These are phyloP conservation scores for Pocillopora damicornis DNA, from an alignment of 64 coral and sea anemone species.

Conservation along the genomic window DNA sequence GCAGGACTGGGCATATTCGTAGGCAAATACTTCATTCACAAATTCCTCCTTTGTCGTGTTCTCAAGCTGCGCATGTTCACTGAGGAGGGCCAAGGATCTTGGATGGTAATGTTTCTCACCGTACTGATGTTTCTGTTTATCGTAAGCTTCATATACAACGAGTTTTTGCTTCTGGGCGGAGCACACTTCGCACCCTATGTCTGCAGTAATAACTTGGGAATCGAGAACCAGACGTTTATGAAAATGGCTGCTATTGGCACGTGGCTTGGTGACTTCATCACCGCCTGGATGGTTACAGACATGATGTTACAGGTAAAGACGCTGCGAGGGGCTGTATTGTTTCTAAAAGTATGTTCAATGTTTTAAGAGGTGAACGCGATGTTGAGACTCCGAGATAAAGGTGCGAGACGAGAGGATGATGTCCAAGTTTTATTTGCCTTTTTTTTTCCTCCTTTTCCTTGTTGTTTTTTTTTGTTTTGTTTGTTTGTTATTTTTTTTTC, in stretches of 20 bases:
- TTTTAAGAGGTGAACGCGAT: neutral
- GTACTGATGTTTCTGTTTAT: constrained; percentile 60
- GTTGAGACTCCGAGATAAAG: no score
- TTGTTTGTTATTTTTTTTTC: no score
- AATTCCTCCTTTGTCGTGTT: constrained; percentile 75
- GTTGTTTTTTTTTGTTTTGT: no score
- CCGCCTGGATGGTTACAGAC: constrained; percentile 91
- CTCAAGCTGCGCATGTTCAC: constrained; percentile 77
- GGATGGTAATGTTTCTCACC: constrained; percentile 90
- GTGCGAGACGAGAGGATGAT: no score
- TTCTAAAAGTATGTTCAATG: neutral
- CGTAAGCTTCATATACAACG: constrained; percentile 81
- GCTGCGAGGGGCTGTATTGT: no score
- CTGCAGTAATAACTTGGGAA: constrained; percentile 73
- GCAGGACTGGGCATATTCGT: constrained; percentile 51
- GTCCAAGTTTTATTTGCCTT: no score
- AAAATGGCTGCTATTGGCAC: constrained; percentile 86
- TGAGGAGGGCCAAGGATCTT: constrained; percentile 82
- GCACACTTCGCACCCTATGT: constrained; percentile 48
- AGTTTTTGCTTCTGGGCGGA: constrained; percentile 63
- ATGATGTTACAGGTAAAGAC: constrained; percentile 84
- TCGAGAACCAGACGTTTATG: constrained; percentile 90
- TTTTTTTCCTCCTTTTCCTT: no score
- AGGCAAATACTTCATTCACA: constrained; percentile 82
- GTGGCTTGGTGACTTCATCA: constrained; percentile 91